phyloP scores from a whole-genome alignment of 2,113 vertebrate genomes.

The Romanogobio albipinnatus region DNA sequence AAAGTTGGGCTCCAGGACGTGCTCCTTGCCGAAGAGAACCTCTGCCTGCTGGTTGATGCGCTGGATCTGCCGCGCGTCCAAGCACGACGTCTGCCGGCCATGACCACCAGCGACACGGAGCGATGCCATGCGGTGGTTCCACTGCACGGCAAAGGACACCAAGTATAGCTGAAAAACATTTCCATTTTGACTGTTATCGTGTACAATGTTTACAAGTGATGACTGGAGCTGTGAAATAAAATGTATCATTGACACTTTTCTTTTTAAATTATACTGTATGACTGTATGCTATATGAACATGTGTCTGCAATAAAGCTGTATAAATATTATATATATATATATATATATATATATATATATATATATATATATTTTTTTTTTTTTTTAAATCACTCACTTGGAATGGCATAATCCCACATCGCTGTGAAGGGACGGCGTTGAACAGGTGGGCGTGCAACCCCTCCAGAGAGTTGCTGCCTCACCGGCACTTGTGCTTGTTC shows the following conservation, averaged over 20 bases:
- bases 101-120: not conserved
- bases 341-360: too few relatives aligned
- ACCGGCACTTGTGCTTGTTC: too few relatives aligned
- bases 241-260: not conserved
- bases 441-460: not conserved
- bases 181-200: conserved; percentile 1
- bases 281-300: not conserved
- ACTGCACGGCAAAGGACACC: not conserved
- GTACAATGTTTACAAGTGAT: not conserved
- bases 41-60: too few relatives aligned
- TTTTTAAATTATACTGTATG: not conserved
- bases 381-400: too few relatives aligned
- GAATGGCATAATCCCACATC: not conserved
- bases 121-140: not conserved
- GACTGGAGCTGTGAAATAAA: not conserved
- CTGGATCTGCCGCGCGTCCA: too few relatives aligned
- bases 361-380: too few relatives aligned
- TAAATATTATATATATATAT: too few relatives aligned
- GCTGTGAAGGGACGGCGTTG: not conserved
- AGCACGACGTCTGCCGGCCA: too few relatives aligned
- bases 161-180: not conserved
- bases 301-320: too few relatives aligned
- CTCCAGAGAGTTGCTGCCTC: not conserved
- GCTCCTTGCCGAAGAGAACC: too few relatives aligned
- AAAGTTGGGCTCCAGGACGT: too few relatives aligned